Evolutionary conservation across 2,888 invertebrate genomes (phyloP).

Genomic region (Cremastobaeus sp.): DNA sequence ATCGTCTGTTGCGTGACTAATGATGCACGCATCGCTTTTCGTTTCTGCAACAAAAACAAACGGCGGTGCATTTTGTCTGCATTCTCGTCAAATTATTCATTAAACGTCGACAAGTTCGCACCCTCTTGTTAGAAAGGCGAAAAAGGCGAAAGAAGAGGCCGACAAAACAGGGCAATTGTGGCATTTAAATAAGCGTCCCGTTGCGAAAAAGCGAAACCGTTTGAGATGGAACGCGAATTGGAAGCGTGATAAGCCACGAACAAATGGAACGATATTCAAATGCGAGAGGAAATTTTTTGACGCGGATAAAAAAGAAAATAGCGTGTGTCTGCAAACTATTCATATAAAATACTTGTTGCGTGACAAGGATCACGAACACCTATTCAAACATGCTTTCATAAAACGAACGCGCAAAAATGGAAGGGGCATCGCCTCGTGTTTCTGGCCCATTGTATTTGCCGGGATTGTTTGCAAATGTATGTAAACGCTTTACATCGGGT

Average conservation of each 20-base stretch:
- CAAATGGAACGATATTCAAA: slow-evolving; percentile 11
- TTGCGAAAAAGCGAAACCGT: not conserved
- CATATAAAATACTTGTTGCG: slow-evolving; percentile 49
- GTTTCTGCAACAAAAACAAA: slow-evolving; percentile 84
- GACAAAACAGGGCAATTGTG: no score
- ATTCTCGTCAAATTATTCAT: slow-evolving; percentile 6
- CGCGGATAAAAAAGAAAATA: slow-evolving; percentile 20
- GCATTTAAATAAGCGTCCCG: slow-evolving; percentile 24
- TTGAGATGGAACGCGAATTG: slow-evolving; percentile 5
- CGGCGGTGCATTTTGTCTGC: slow-evolving; percentile 1
- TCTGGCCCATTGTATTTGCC: slow-evolving; percentile 49
- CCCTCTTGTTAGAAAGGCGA: slow-evolving; percentile 1
- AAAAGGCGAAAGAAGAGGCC: no score
- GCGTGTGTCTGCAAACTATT: slow-evolving; percentile 38
- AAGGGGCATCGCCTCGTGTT: slow-evolving; percentile 24
- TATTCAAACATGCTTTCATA: slow-evolving; percentile 52
- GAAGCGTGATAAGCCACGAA: slow-evolving; percentile 9
- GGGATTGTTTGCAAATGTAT: slow-evolving; percentile 58
- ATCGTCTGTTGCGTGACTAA: slow-evolving; percentile 86
- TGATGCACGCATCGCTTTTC: slow-evolving; percentile 90
- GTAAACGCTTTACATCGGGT: slow-evolving; percentile 50
- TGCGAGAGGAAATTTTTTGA: slow-evolving; percentile 5
- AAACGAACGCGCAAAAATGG: slow-evolving; percentile 30
- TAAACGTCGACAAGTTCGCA: no score
- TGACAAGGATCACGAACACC: slow-evolving; percentile 46